A percentile compares a stretch with the other conserved stretches of the same genome.
phyloP scores from a whole-genome alignment of 2,113 vertebrate species.

The Nothoprocta pentlandii region DNA sequence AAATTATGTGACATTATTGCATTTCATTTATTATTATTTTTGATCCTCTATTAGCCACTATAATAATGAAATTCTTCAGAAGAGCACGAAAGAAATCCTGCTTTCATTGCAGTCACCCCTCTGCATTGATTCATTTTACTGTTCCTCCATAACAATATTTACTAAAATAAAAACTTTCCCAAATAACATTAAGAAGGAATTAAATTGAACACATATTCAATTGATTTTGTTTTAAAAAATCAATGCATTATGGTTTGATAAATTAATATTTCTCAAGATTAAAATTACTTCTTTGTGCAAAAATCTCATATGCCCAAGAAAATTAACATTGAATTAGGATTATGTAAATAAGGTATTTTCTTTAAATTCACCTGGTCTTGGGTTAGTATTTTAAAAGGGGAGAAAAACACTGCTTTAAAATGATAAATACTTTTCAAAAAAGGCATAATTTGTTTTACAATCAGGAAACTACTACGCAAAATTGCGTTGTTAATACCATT shows the following conservation, averaged over 20 bases:
- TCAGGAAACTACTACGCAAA: background rate
- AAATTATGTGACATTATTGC: background rate
- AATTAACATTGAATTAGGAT: background rate
- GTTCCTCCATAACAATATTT: background rate
- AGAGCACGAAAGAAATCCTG: background rate
- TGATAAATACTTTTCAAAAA: background rate
- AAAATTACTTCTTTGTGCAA: background rate
- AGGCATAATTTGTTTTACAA: background rate
- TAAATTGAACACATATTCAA: background rate
- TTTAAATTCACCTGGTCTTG: background rate
- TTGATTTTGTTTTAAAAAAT: background rate
- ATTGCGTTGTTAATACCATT: accelerated
- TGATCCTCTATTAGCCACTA: background rate
- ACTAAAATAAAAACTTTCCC: background rate
- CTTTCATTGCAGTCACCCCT: background rate
- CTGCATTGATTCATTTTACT: background rate
- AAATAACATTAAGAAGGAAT: background rate
- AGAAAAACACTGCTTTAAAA: background rate
- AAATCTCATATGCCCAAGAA: background rate
- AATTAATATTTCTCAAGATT: background rate
- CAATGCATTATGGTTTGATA: background rate
- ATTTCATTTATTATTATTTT: background rate
- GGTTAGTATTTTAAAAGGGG: background rate
- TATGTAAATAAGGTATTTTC: background rate
- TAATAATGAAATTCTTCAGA: background rate